Base-by-base conservation (phyloP, 2,113 vertebrate species). In the Leiothrix lutea region DNA sequence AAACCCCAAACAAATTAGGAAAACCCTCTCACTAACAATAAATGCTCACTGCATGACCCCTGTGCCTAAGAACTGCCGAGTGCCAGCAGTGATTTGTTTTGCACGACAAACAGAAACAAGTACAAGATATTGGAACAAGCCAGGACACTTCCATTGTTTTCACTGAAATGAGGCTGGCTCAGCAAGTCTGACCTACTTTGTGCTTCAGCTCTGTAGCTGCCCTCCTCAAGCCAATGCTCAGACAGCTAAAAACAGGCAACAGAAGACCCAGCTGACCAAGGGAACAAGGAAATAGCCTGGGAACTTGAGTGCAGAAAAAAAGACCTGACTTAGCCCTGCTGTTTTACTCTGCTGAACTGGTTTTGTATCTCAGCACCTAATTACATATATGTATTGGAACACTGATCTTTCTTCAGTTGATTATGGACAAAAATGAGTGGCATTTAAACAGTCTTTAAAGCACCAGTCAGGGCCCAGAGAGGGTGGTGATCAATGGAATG, bases 1-100 rank as follows among this genome's bases (percentile, higher is more conserved):
- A 54, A 24, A 26, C 33, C 28, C 14, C 11, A 67, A 57, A 51
- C 28, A 64, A 62, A 33, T 24, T 21, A 42, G 38, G 61, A 44
- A 38, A 38, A 2, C 0, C 2, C n/a, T 20, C 8, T 72, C 33
- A 22, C 10, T 73, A 60, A 33, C 2, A 51, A 11, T 50, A 64
- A 50, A 26, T 36, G 35, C 22, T 73, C 1, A 0, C 84, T 90
- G 31, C 22, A 6, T 31, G 38, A 89, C 7, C 42, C 12, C 25
- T 13, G 19, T 60, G 40, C 61, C 74, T 8, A 9, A 56, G 44
- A 51, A 29, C 40, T 38, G 28, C 2, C 1, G n/a, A 57, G 24
- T 77, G 44, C 58, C 62, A 42, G 67, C 35, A 58, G 45, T 8
- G 18, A 17, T 80, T 70, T 61, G 16, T 70, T 78, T 86, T 73